Evolutionary conservation across 2,888 invertebrate genomes (phyloP).

Genomic region (Tinea trinotella): DNA sequence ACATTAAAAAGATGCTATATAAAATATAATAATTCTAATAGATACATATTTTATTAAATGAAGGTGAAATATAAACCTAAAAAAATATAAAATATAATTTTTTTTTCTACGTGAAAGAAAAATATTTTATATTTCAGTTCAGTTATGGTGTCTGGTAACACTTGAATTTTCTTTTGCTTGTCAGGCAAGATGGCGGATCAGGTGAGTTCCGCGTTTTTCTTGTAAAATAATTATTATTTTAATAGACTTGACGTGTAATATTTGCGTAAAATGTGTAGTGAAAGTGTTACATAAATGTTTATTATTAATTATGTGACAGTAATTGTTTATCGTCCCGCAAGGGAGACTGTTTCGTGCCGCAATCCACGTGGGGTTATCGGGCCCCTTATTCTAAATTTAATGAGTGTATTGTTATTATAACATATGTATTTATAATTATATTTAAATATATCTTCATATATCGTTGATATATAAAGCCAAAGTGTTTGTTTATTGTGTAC

Average conservation of each 20-base stretch:
- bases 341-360: neutral
- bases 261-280: conserved; percentile 1
- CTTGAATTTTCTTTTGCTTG: conserved; percentile 56
- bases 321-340: neutral
- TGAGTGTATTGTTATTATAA: neutral
- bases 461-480: too few species aligned
- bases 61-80: neutral
- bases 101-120: too few species aligned
- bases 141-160: conserved; percentile 27
- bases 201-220: conserved; percentile 70
- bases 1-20: neutral
- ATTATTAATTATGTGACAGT: neutral
- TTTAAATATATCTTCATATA: too few species aligned
- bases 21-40: too few species aligned
- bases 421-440: too few species aligned
- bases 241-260: too few species aligned
- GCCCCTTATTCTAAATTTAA: neutral
- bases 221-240: conserved; percentile 29
- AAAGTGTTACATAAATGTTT: neutral
- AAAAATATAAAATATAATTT: neutral
- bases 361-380: conserved; percentile 3
- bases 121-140: neutral
- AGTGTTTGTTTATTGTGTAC: too few species aligned
- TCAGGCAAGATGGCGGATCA: conserved; percentile 86
- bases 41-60: neutral